Percentiles rank a stretch among this genome's conserved stretches.
These are phyloP conservation scores for Ypsolopha scabrella DNA, from an alignment of 2,888 invertebrate species.

Conservation along the genomic window DNA sequence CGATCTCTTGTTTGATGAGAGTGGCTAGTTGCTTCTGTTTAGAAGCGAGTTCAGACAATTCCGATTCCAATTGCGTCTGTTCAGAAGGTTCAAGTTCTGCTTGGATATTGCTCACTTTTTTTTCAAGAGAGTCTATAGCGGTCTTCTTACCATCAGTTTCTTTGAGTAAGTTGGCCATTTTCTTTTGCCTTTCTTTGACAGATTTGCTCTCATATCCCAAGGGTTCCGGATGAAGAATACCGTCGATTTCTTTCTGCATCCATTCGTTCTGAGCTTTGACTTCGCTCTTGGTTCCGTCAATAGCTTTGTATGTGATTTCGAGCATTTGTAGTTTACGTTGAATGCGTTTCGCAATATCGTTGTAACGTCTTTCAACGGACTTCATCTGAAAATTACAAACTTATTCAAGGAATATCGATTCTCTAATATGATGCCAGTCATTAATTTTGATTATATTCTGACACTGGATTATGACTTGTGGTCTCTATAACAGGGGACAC, in stretches of 20 bases:
- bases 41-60: conserved; percentile 76
- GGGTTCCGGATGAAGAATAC: conserved; percentile 74
- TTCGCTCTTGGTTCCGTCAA: conserved; percentile 84
- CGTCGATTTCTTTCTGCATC: conserved; percentile 80
- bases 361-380: conserved; percentile 85
- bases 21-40: conserved; percentile 82
- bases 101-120: conserved; percentile 85
- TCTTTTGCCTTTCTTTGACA: conserved; percentile 79
- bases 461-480: too few relatives aligned
- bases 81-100: conserved; percentile 89
- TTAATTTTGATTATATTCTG: too few relatives aligned
- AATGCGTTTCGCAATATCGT: conserved; percentile 85
- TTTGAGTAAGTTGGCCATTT: conserved; percentile 79
- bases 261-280: conserved; percentile 84
- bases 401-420: neutral
- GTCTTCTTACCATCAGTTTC: conserved; percentile 89
- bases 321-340: conserved; percentile 87
- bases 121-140: conserved; percentile 84
- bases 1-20: conserved; percentile 80
- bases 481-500: too few relatives aligned
- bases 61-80: conserved; percentile 81
- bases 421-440: too few relatives aligned
- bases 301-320: conserved; percentile 86
- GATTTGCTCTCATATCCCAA: conserved; percentile 83
- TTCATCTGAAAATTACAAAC: conserved; percentile 69